These are phyloP conservation scores for Archips crataeganus DNA, from an alignment of 2,888 invertebrate genomes.

Conservation along the genomic window DNA sequence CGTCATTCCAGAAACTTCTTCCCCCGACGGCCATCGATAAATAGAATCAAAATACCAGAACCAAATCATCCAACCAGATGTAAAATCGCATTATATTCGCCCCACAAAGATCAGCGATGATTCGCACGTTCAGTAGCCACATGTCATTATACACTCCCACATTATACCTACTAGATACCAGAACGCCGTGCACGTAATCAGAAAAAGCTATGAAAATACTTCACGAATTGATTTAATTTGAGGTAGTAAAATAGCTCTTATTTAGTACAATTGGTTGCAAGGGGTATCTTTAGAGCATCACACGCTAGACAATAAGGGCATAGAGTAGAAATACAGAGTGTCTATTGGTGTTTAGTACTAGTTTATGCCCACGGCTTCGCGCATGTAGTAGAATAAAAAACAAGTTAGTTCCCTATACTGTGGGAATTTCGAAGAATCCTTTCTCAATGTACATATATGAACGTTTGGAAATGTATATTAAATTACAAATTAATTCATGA, in stretches of 20 bases:
- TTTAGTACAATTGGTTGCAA: constrained; percentile 16
- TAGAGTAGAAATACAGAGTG: constrained; percentile 18
- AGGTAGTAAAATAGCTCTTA: constrained; percentile 32
- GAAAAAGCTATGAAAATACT: constrained; percentile 9
- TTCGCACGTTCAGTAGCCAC: constrained; percentile 39
- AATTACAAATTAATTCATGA: too few species aligned
- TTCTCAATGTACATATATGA: too few species aligned
- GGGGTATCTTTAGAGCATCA: constrained; percentile 11
- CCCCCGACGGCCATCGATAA: too few species aligned
- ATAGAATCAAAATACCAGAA: constrained; percentile 28
- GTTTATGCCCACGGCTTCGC: too few species aligned
- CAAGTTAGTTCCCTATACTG: too few species aligned
- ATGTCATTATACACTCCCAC: constrained; percentile 35
- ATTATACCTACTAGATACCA: constrained; percentile 8
- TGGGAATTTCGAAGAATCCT: too few species aligned
- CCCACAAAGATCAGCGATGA: constrained; percentile 34
- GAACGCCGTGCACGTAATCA: constrained; percentile 19
- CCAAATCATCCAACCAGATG: constrained; percentile 36
- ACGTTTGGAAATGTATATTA: too few species aligned
- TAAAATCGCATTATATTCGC: constrained; percentile 30
- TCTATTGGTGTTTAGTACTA: too few species aligned
- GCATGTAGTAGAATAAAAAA: too few species aligned
- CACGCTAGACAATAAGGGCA: constrained; percentile 16
- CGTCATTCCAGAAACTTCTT: too few species aligned
- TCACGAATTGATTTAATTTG: background rate